These are phyloP conservation scores for Zenarchopterus dispar DNA, from an alignment of 2,797 vertebrate species.

Conservation along the genomic window DNA sequence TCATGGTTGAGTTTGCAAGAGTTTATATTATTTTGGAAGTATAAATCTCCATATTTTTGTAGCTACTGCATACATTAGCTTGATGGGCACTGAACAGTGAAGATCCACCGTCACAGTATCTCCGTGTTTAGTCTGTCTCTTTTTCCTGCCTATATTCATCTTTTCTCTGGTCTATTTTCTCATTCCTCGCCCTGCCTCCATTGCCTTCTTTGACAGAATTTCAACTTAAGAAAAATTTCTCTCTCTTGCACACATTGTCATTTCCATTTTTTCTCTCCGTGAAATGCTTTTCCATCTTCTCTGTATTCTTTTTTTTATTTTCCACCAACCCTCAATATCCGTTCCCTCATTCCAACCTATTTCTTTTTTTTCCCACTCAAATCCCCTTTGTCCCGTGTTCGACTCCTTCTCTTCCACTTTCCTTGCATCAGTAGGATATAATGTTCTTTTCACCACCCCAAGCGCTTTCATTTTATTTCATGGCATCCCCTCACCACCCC, in stretches of 20 bases:
- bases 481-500: conserved; percentile 47
- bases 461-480: conserved; percentile 54
- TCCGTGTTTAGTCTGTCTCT: conserved; percentile 26
- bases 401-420: conserved; percentile 45
- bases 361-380: conserved; percentile 10
- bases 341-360: conserved; percentile 31
- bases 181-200: conserved; percentile 19
- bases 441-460: conserved; percentile 41
- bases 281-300: conserved; percentile 50
- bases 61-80: not conserved
- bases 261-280: conserved; percentile 43
- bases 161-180: conserved; percentile 50
- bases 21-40: conserved; percentile 1
- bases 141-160: conserved; percentile 28
- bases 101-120: not conserved
- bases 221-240: conserved; percentile 51
- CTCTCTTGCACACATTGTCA: conserved; percentile 32
- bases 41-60: not conserved
- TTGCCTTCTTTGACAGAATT: conserved; percentile 51
- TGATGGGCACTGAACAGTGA: not conserved
- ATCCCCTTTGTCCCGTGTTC: conserved; percentile 45
- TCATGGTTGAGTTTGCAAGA: not conserved
- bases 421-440: conserved; percentile 51
- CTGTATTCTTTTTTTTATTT: conserved; percentile 38
- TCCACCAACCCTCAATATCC: conserved; percentile 20